Evolutionary conservation across 2,113 vertebrate species (phyloP).

Genomic region (Xenotilapia flavipinnis): DNA sequence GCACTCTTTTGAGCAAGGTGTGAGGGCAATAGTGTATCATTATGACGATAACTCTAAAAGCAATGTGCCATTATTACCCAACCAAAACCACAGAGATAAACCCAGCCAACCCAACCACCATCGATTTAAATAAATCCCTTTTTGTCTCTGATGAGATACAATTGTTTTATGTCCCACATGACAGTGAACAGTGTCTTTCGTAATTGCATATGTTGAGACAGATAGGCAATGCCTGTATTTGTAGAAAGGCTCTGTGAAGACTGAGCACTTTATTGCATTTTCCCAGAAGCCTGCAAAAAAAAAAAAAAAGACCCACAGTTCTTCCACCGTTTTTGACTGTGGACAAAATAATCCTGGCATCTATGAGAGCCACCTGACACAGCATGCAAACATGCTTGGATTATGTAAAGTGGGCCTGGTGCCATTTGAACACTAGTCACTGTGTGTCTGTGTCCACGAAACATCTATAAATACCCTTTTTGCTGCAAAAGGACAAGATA

Average conservation of each 20-base stretch:
- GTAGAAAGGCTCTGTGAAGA: background rate
- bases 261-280: background rate
- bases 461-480: background rate
- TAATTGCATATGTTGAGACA: background rate
- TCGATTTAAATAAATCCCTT: background rate
- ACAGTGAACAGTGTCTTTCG: background rate
- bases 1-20: background rate
- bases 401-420: conserved; percentile 51
- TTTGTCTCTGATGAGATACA: background rate
- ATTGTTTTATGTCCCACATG: background rate
- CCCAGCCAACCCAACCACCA: background rate
- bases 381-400: conserved; percentile 45
- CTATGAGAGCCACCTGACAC: conserved; percentile 22
- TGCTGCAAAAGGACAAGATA: background rate
- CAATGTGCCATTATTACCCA: conserved; percentile 10
- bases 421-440: background rate
- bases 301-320: background rate
- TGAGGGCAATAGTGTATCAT: conserved; percentile 14
- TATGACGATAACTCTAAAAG: background rate
- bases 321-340: conserved; percentile 20
- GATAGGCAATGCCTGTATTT: background rate
- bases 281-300: background rate
- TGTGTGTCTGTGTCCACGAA: background rate
- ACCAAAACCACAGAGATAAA: conserved; percentile 18
- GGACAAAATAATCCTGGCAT: conserved; percentile 38